Evolutionary conservation across 2,113 vertebrate species (phyloP).

Genomic region (Oryzias celebensis): DNA sequence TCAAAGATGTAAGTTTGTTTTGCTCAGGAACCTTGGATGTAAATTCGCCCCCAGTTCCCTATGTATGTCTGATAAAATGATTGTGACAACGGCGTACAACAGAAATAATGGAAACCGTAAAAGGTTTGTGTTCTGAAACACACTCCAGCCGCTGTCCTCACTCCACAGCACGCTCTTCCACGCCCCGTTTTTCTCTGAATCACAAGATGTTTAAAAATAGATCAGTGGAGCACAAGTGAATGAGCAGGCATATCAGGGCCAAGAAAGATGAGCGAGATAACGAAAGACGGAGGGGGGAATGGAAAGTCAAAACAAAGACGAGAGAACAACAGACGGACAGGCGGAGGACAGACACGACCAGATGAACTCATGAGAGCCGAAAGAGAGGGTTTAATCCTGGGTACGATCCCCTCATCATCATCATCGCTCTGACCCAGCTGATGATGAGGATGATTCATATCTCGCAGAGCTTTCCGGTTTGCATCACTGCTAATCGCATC

Average conservation of each 20-base stretch:
- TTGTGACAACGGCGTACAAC: too few relatives aligned
- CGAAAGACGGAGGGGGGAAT: not conserved
- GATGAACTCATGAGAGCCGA: slow-evolving; percentile 12
- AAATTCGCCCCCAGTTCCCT: too few relatives aligned
- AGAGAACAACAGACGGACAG: slow-evolving; percentile 9
- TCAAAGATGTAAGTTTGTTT: too few relatives aligned
- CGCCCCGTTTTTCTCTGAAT: not conserved
- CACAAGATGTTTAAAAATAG: slow-evolving; percentile 3
- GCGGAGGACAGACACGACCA: not conserved
- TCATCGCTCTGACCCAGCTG: slow-evolving; percentile 44
- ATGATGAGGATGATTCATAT: slow-evolving; percentile 46
- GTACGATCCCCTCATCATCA: slow-evolving; percentile 49
- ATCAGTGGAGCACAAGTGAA: slow-evolving; percentile 2
- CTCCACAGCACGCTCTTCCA: too few relatives aligned
- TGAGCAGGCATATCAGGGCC: not conserved
- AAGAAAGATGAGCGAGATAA: not conserved
- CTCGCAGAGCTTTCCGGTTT: slow-evolving; percentile 44
- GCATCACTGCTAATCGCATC: slow-evolving; percentile 31
- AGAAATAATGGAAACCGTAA: too few relatives aligned
- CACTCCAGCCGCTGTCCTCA: too few relatives aligned
- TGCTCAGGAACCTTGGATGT: too few relatives aligned
- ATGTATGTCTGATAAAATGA: too few relatives aligned
- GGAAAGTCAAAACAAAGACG: slow-evolving; percentile 10
- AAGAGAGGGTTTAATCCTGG: slow-evolving; percentile 38
- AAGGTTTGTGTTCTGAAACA: too few relatives aligned